Percentiles rank a stretch among this genome's conserved stretches.
These are phyloP conservation scores for Bombyx huttoni DNA, from an alignment of 2,888 invertebrate genomes.

Conservation along the genomic window DNA sequence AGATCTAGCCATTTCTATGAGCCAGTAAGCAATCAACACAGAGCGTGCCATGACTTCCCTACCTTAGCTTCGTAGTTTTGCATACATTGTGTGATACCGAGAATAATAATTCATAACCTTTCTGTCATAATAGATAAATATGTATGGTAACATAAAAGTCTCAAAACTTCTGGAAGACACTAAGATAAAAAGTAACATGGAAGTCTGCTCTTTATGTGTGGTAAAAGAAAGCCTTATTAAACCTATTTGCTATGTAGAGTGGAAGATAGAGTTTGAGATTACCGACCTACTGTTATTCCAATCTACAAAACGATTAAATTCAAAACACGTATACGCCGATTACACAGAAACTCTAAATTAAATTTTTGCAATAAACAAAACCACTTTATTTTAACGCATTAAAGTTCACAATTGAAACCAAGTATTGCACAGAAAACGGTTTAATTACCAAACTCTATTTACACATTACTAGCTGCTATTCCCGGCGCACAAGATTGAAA, in stretches of 20 bases:
- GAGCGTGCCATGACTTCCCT: no score
- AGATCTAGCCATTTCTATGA: no score
- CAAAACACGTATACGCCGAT: not conserved
- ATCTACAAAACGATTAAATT: not conserved
- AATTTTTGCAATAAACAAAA: conserved; percentile 9
- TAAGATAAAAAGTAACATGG: no score
- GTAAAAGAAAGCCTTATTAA: not conserved
- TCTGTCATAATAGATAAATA: no score
- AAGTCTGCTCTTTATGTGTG: not conserved
- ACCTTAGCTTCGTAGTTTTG: no score
- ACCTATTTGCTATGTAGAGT: not conserved
- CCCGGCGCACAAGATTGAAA: conserved; percentile 1
- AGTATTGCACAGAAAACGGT: conserved; percentile 13
- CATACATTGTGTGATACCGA: no score
- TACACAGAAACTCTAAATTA: conserved; percentile 8
- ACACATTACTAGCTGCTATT: conserved; percentile 3
- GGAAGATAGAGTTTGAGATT: not conserved
- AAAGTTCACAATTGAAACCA: conserved; percentile 16
- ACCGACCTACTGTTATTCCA: not conserved
- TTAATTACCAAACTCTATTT: conserved; percentile 12
- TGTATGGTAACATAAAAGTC: not conserved
- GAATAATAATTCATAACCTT: no score
- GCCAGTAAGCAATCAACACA: no score
- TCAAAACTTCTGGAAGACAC: not conserved
- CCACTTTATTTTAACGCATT: conserved; percentile 13